These are phyloP conservation scores for Pyrgus malvae DNA, from an alignment of 2,888 invertebrate genomes.

Conservation along the genomic window DNA sequence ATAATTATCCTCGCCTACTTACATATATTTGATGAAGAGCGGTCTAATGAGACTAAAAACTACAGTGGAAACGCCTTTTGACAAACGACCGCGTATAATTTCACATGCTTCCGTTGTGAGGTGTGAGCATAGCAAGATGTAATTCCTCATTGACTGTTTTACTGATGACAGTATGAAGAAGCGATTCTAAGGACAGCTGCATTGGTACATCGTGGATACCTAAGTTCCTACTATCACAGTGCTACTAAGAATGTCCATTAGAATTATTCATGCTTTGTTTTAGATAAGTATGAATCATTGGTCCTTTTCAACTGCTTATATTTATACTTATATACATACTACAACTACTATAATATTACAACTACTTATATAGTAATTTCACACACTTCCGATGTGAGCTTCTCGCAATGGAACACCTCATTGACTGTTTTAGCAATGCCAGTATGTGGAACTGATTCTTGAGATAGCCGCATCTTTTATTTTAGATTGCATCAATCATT, in stretches of 20 bases:
- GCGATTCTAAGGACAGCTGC: no score
- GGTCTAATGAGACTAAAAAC: constrained; percentile 77
- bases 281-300: no score
- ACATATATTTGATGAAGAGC: constrained; percentile 64
- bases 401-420: neutral
- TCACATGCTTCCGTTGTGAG: constrained; percentile 61
- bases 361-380: constrained; percentile 80
- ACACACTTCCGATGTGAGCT: constrained; percentile 55
- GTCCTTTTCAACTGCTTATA: neutral
- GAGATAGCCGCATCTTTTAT: no score
- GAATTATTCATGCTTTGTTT: no score
- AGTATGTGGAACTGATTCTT: no score
- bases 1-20: neutral
- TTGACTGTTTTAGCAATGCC: no score
- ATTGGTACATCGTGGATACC: no score
- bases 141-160: no score
- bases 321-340: constrained; percentile 72
- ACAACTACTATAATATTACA: no score
- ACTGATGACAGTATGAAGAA: neutral
- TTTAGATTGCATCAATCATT: no score
- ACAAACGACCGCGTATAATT: constrained; percentile 78
- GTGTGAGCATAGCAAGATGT: neutral
- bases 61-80: constrained; percentile 63
- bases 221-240: no score
- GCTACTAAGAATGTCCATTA: no score